Base-by-base conservation (phyloP, 2,113 vertebrate species). In the Cryptomyrus ogoouensis region DNA sequence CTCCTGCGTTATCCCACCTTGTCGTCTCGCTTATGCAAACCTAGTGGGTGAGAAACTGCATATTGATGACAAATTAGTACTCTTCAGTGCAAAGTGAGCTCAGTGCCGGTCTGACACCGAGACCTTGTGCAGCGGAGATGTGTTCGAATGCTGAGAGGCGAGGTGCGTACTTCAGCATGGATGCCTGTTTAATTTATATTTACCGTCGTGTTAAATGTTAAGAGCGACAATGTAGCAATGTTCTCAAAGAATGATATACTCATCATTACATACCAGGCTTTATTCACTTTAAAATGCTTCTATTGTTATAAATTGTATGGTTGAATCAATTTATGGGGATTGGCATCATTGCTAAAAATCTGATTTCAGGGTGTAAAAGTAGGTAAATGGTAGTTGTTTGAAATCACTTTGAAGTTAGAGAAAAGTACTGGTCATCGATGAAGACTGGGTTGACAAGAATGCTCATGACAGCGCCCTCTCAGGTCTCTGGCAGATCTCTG, bases 1-100 rank as follows among this genome's bases (percentile, higher is more conserved):
- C 88, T 84, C 42, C 27, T 31, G 39, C 62, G 83, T 86, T 89
- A 74, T 88, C 21, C 49, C 52, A 80, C 62, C 44, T 74, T 15
- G 74, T 50, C 87, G 24, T 47, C 13, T 47, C 5, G 56, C 53
- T 88, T 12, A 89, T 88, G 84, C 83, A 66, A 49, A 87, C 88
- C 70, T 39, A 88, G 83, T 85, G 88, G 91, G 88, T 92, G 92
- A 93, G 94, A 90, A 89, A 92, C 92, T 93, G 94, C 94, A 96
- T 95, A 94, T 93, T 94, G 92, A 93, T 94, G 88, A 90, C 87
- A 91, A 90, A 93, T 95, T 94, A 94, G 58, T 90, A 87, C 83
- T 77, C 88, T 91, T 88, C 80, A 89, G 88, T 88, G 83, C 90
- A 89, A 42, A 88, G 94, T 91, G 89, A 89, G 91, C 58, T 91